These are phyloP conservation scores for Rhinella marina DNA, from an alignment of 2,797 vertebrate species.

Conservation along the genomic window DNA sequence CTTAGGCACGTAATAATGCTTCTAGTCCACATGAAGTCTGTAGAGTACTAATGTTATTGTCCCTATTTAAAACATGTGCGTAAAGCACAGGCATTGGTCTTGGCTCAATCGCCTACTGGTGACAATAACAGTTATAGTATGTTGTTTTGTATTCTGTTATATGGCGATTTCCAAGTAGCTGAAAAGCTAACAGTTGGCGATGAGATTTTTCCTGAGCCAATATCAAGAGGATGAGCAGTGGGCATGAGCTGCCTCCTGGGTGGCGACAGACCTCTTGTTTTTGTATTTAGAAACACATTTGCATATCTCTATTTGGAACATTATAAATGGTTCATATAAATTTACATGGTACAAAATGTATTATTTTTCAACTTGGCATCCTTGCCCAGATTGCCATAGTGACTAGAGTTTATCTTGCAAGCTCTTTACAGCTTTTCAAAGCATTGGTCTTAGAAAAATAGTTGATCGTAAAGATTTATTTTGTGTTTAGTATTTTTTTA, in stretches of 20 bases:
- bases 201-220: conserved; percentile 1
- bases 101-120: neutral
- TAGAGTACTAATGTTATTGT: neutral
- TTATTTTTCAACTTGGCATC: neutral
- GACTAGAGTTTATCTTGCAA: neutral
- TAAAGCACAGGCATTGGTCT: neutral
- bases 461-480: neutral
- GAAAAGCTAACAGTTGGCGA: conserved; percentile 15
- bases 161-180: conserved; percentile 10
- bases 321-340: neutral
- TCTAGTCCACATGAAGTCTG: neutral
- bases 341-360: neutral
- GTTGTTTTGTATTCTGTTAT: conserved; percentile 17
- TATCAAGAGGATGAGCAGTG: conserved; percentile 5
- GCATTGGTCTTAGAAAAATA: neutral
- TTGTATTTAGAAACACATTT: conserved; percentile 10
- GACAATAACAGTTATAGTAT: conserved; percentile 18
- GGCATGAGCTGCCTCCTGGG: conserved; percentile 10
- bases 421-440: neutral
- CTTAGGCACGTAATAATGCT: neutral
- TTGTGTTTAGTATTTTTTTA: neutral
- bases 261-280: conserved; percentile 7
- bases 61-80: neutral
- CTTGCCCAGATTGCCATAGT: neutral
- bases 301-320: conserved; percentile 23